These are phyloP conservation scores for Prinia subflava DNA, from an alignment of 2,113 vertebrate species.

Conservation along the genomic window DNA sequence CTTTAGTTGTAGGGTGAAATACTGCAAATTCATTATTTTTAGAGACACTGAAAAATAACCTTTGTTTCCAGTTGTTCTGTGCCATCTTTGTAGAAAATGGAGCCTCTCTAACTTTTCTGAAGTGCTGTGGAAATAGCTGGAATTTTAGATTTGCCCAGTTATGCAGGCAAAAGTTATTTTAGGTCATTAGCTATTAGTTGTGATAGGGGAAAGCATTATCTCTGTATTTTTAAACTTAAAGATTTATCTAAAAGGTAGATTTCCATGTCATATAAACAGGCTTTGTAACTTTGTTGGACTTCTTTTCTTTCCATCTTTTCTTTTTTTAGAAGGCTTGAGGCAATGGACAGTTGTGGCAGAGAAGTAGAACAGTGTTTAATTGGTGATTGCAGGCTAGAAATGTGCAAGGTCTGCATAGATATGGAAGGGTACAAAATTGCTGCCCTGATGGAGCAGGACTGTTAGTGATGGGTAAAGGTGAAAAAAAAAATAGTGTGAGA, in stretches of 20 bases:
- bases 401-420: not conserved
- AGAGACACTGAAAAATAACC: not conserved
- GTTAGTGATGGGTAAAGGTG: not conserved
- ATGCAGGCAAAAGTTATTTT: not conserved
- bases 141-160: not conserved
- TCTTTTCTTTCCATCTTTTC: not conserved
- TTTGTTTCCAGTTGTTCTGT: not conserved
- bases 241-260: not conserved
- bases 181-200: not conserved
- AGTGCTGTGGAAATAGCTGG: not conserved
- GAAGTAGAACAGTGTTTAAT: not conserved
- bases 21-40: not conserved
- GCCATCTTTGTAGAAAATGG: not conserved
- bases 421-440: not conserved
- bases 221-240: not conserved
- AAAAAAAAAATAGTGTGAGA: not conserved
- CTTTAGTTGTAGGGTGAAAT: not conserved
- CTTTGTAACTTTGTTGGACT: not conserved
- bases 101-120: not conserved
- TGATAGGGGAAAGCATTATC: not conserved
- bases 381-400: not conserved
- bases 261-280: not conserved
- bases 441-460: not conserved
- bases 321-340: not conserved
- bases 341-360: not conserved